Base-by-base conservation (phyloP, 1,140 invertebrate genomes). In the Penaeus chinensis region DNA sequence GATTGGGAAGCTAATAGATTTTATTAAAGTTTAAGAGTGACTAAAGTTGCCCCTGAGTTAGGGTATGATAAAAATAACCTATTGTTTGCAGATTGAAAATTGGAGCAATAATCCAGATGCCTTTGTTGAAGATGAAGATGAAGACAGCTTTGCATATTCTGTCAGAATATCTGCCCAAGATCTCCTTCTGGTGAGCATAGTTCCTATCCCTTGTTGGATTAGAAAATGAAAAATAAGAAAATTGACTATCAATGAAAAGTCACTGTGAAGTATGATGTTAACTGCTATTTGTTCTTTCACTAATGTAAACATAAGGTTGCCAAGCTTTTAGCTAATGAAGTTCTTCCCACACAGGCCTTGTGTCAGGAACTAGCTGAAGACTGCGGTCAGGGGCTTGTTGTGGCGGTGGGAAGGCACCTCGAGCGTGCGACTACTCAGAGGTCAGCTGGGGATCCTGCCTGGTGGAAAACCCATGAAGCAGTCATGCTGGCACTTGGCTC, bases 61-160 rank as follows among this genome's bases (percentile, higher is more conserved):
- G 0, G 2, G 37, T 42, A 42, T 42, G 7, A 42, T 42, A 42
- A 42, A 42, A 8, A 42, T 42, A 42, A 42, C 7, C 37, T 42
- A 24, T 65, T 60, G 18, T 84, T 89, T 79, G 37, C 84, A 94
- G 93, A 92, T 95, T 76, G 93, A 94, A 90, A 91, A 93, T 61
- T 96, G 96, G 96, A 94, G 93, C 62, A 93, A 92, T 54, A 95
- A 95, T 93, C 95, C 95, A 0, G 95, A 95, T 91, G 94, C 95
- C 90, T 96, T 96, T 93, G 95, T 96, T 10, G 95, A 96, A 90
- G 96, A 96, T 91, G 96, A 96, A 91, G 95, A 96, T 91, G 94
- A 96, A 85, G 94, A 94, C 80, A 94, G 93, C 2, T 95, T 94
- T 77, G 94, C 94, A 10, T 95, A 95, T 89, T 95, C 95, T 37